These are phyloP conservation scores for Petromus typicus DNA, from an alignment of 2,113 vertebrate species.

Conservation along the genomic window DNA sequence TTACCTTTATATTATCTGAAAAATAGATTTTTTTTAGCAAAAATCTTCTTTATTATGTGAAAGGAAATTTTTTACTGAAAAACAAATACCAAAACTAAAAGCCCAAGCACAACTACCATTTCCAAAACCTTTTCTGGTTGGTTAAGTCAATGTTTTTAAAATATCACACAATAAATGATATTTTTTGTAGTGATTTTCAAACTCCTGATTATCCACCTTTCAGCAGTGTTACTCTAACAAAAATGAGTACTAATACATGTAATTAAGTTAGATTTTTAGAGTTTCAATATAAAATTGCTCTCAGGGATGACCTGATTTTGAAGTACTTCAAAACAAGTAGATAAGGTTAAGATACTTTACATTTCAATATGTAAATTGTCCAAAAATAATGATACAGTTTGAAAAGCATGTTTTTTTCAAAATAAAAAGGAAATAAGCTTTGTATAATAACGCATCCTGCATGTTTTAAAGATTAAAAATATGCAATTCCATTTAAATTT, in stretches of 20 bases:
- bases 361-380: conserved; percentile 32
- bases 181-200: conserved; percentile 52
- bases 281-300: conserved; percentile 19
- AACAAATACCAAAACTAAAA: background rate
- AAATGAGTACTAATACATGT: background rate
- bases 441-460: background rate
- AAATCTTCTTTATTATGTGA: background rate
- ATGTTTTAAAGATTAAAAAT: background rate
- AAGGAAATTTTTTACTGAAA: conserved; percentile 9
- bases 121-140: background rate
- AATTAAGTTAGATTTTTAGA: background rate
- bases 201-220: background rate
- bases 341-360: background rate
- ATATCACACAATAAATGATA: background rate
- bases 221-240: background rate
- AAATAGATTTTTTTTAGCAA: conserved; percentile 1
- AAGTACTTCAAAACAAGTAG: conserved; percentile 33
- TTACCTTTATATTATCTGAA: background rate
- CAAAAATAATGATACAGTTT: background rate
- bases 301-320: background rate
- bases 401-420: background rate
- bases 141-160: background rate
- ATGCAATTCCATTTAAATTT: background rate
- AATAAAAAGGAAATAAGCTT: background rate
- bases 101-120: background rate